These are phyloP conservation scores for Caenorhabditis sp. DNA, from an alignment of 2,888 invertebrate species.

Conservation along the genomic window DNA sequence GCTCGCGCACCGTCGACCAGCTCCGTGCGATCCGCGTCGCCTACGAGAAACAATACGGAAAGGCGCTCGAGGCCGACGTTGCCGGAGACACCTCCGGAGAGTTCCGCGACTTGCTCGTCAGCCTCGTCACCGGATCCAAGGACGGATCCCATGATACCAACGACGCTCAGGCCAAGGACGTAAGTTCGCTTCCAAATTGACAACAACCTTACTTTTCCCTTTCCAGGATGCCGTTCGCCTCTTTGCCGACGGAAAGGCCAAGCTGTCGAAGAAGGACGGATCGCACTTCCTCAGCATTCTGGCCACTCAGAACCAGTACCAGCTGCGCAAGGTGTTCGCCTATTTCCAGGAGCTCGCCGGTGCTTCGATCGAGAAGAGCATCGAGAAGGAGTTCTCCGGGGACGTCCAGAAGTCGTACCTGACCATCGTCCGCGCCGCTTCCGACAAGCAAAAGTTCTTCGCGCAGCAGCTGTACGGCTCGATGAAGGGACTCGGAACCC, in stretches of 20 bases:
- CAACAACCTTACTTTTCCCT: too few species aligned
- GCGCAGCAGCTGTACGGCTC: slow-evolving; percentile 74
- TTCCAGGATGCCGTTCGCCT: slow-evolving; percentile 69
- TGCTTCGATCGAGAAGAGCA: slow-evolving; percentile 64
- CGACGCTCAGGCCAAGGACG: slow-evolving; percentile 64
- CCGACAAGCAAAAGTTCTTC: slow-evolving; percentile 74
- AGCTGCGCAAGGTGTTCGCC: slow-evolving; percentile 68
- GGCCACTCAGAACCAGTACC: slow-evolving; percentile 71
- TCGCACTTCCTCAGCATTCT: slow-evolving; percentile 70
- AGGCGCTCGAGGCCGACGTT: slow-evolving; percentile 63
- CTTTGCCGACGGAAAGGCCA: slow-evolving; percentile 71
- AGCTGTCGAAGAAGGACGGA: slow-evolving; percentile 63
- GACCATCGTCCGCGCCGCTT: slow-evolving; percentile 62
- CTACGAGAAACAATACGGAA: slow-evolving; percentile 64
- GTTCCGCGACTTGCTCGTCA: slow-evolving; percentile 83
- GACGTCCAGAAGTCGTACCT: slow-evolving; percentile 63
- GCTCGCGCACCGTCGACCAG: slow-evolving; percentile 84
- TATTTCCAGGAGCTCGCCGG: slow-evolving; percentile 65
- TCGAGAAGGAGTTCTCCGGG: slow-evolving; percentile 76
- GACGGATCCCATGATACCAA: slow-evolving; percentile 67
- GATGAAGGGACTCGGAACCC: slow-evolving; percentile 75
- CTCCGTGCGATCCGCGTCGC: slow-evolving; percentile 65
- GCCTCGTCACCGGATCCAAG: slow-evolving; percentile 75
- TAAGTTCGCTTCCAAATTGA: slow-evolving; percentile 14
- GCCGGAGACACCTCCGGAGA: slow-evolving; percentile 90